Base-by-base conservation (phyloP, 2,113 vertebrate species). In the Silurus meridionalis region DNA sequence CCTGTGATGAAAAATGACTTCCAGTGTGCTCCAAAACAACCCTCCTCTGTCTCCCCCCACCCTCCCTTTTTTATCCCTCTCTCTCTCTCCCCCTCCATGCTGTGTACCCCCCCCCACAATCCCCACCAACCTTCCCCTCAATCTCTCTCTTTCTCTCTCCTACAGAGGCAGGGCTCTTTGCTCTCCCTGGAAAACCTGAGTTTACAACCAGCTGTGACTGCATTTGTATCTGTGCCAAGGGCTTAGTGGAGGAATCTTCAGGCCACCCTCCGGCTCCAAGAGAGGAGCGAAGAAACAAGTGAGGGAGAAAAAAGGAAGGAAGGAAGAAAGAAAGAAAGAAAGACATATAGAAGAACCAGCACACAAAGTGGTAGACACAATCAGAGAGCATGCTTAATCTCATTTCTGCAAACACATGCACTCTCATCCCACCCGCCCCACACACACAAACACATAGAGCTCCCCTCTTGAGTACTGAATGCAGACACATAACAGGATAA, bases 201-300 rank as follows among this genome's bases (percentile, higher is more conserved):
- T 95, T 95, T 93, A 95, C 96, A 96, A 94, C 94, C 97, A 97
- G 96, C 97, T 97, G 96, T 97, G 96, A 95, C 93, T 94, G 95
- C 96, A 96, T 97, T 98, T 97, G 97, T 96, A 95, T 96, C 95
- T 95, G 95, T 97, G 97, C 97, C 98, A 98, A 97, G 95, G 96
- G 96, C 96, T 97, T 97, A 98, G 96, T 97, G 94, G 96, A 97
- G 97, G 97, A 98, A 98, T 99, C 97, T 97, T 93, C 94, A 94
- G 96, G 97, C 96, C 94, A 97, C 97, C 97, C 96, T 95, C 90
- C 92, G 94, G 96, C 96, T 96, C 94, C 93, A 93, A 92, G 94
- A 92, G 89, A 90, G 63, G 89, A 90, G 87, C 52, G 71, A 80
- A 79, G 37, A 46, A 71, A 86, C 67, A 48, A 83, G 78, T 57